Evolutionary conservation across 2,113 vertebrate genomes (phyloP).

Genomic region (human (Homo sapiens)): GRCh38 chr5:73282501-73283000

Average conservation of each 20-base stretch:
- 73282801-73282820: not conserved
- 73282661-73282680: slow-evolving; percentile 22
- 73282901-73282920: not conserved
- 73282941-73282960: no score
- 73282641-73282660: not conserved
- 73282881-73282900: not conserved
- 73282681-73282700: not conserved
- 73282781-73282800: not conserved
- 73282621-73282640: not conserved
- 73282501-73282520: slow-evolving; percentile 8
- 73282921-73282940: not conserved
- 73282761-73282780: not conserved
- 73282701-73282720: not conserved
- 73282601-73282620: not conserved
- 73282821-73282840: not conserved
- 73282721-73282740: not conserved
- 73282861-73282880: not conserved
- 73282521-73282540: not conserved
- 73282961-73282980: not conserved
- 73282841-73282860: not conserved
- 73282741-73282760: not conserved
- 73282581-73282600: not conserved
- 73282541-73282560: not conserved
- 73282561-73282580: not conserved
- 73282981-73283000: no score